Percentiles rank a stretch among this genome's conserved stretches.
Conservation (phyloP, 30 jellyfish, hydroid and myxozoan genomes). For the Haliclystus octoradiatus region DNA sequence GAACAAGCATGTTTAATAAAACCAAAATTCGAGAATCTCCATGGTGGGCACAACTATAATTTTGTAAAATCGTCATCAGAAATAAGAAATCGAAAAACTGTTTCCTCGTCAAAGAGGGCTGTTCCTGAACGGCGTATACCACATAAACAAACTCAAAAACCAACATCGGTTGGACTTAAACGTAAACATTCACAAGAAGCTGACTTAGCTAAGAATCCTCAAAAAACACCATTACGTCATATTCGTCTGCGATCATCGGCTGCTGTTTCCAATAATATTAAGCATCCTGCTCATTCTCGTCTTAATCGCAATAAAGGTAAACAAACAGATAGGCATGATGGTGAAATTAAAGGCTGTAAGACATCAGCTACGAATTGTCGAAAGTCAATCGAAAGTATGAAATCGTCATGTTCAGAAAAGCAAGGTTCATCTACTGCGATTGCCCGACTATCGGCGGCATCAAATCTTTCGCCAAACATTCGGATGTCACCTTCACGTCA, state of each 20-base stretch:
- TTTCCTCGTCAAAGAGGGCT: slow-evolving; percentile 33
- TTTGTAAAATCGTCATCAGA: slow-evolving; percentile 10
- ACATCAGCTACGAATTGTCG: too few relatives aligned
- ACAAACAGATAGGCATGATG: too few relatives aligned
- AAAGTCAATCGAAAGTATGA: background rate
- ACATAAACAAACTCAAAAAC: slow-evolving; percentile 15
- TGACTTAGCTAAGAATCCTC: too few relatives aligned
- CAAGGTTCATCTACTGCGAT: background rate
- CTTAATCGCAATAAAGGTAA: too few relatives aligned
- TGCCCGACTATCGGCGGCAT: background rate
- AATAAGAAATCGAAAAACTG: too few relatives aligned
- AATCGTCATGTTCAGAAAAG: background rate
- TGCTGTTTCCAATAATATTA: too few relatives aligned
- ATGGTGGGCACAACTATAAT: slow-evolving; percentile 11
- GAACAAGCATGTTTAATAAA: slow-evolving; percentile 47
- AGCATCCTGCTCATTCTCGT: too few relatives aligned
- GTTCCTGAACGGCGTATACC: slow-evolving; percentile 19
- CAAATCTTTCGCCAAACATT: background rate
- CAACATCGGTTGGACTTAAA: too few relatives aligned
- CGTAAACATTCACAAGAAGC: too few relatives aligned
- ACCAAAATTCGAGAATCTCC: slow-evolving; percentile 41
- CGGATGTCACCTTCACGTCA: slow-evolving; percentile 68
- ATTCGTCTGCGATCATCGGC: too few relatives aligned
- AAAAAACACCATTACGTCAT: too few relatives aligned
- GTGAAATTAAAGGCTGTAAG: too few relatives aligned